A percentile compares a stretch with the other conserved stretches of the same genome.
phyloP scores from a whole-genome alignment of 2,797 vertebrate species.

The Morus bassanus region DNA sequence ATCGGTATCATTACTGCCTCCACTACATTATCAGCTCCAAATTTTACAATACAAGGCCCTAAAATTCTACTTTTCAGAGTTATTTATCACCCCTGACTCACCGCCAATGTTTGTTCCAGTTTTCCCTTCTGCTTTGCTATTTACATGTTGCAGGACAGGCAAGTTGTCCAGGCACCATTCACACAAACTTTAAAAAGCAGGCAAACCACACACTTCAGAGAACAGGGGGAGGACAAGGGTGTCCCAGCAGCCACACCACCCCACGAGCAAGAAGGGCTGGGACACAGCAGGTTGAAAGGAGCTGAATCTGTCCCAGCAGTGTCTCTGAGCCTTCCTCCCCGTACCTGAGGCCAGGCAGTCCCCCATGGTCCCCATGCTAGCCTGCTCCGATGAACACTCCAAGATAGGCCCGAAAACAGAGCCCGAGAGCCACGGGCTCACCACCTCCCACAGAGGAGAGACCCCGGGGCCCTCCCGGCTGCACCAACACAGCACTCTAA shows the following conservation, averaged over 20 bases:
- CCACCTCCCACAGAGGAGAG: neutral
- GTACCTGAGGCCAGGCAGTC: neutral
- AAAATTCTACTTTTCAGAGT: neutral
- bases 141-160: neutral
- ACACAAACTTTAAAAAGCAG: neutral
- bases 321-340: neutral
- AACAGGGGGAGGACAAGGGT: neutral
- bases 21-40: neutral
- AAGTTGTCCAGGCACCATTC: neutral
- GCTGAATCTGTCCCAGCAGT: neutral
- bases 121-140: neutral
- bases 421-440: neutral
- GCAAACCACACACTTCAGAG: rapidly evolving
- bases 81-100: neutral
- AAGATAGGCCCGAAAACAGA: neutral
- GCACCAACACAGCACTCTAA: neutral
- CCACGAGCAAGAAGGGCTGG: neutral
- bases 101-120: neutral
- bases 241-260: neutral
- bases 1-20: neutral
- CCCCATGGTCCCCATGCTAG: neutral
- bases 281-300: neutral
- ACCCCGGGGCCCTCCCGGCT: neutral
- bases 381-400: neutral
- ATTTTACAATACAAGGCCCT: neutral